Evolutionary conservation across 2,797 vertebrate genomes (phyloP).

Genomic region (Loriculus beryllinus): DNA sequence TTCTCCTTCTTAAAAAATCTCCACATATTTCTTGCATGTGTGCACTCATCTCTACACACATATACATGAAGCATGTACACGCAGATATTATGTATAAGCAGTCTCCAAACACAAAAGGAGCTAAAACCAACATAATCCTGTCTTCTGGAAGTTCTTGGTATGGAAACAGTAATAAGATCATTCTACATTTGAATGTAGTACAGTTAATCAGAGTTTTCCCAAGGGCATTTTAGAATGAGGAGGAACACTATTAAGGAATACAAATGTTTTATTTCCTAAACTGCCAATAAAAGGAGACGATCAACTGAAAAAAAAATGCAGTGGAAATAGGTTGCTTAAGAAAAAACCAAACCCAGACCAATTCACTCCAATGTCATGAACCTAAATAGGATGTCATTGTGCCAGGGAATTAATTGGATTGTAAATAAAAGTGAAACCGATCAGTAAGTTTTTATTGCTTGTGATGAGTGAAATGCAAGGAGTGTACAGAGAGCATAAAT

Average conservation of each 20-base stretch:
- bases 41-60: not conserved
- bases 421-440: constrained; percentile 56
- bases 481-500: constrained; percentile 20
- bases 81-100: not conserved
- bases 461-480: constrained; percentile 38
- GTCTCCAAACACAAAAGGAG: constrained; percentile 16
- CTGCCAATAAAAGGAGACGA: not conserved
- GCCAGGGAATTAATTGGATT: constrained; percentile 46
- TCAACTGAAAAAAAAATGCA: not conserved
- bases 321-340: not conserved
- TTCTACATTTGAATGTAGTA: constrained; percentile 45
- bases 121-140: not conserved
- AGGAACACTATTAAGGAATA: constrained; percentile 48
- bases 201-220: constrained; percentile 53
- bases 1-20: not conserved
- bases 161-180: constrained; percentile 42
- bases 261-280: constrained; percentile 53
- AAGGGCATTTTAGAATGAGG: constrained; percentile 47
- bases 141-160: constrained; percentile 50
- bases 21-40: not conserved
- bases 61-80: not conserved
- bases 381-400: constrained; percentile 8
- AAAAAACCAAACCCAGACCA: not conserved
- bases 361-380: not conserved
- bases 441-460: constrained; percentile 52